Conservation (phyloP, 2,888 invertebrate species). For the Drosophila nr. medialis region DNA sequence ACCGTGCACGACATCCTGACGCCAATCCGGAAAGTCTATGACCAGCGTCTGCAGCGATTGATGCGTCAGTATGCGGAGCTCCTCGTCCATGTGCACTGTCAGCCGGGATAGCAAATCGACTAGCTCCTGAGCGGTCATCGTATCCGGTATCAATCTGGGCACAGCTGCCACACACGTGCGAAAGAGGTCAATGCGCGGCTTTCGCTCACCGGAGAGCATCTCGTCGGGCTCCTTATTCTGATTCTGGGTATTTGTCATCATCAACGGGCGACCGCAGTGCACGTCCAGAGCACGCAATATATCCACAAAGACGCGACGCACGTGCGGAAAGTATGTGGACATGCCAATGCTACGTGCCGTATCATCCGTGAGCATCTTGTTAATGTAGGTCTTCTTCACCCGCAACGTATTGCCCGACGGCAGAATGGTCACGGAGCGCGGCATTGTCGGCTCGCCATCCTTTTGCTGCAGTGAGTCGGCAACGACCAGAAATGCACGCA, state of each 20-base stretch:
- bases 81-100: slow-evolving; percentile 99
- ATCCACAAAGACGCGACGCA: slow-evolving; percentile 97
- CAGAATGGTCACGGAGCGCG: slow-evolving; percentile 95
- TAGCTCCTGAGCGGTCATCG: slow-evolving; percentile 96
- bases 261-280: slow-evolving; percentile 97
- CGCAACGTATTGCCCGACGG: slow-evolving; percentile 98
- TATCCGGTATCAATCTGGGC: slow-evolving; percentile 98
- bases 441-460: slow-evolving; percentile 99
- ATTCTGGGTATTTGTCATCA: slow-evolving; percentile 98
- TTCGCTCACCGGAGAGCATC: slow-evolving; percentile 97
- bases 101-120: slow-evolving; percentile 97
- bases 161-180: slow-evolving; percentile 99
- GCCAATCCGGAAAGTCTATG: slow-evolving; percentile 98
- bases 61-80: slow-evolving; percentile 95
- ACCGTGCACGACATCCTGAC: slow-evolving; percentile 97
- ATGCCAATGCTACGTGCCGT: slow-evolving; percentile 98
- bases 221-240: slow-evolving; percentile 97
- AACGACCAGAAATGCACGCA: slow-evolving; percentile 98
- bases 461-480: slow-evolving; percentile 99
- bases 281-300: slow-evolving; percentile 97
- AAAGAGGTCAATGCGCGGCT: slow-evolving; percentile 98
- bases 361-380: slow-evolving; percentile 98
- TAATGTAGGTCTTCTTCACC: slow-evolving; percentile 97
- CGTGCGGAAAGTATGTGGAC: slow-evolving; percentile 98
- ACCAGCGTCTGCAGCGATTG: slow-evolving; percentile 98